Evolutionary conservation across 2,113 vertebrate genomes (phyloP).

Genomic region (Sebastes schlegelii): DNA sequence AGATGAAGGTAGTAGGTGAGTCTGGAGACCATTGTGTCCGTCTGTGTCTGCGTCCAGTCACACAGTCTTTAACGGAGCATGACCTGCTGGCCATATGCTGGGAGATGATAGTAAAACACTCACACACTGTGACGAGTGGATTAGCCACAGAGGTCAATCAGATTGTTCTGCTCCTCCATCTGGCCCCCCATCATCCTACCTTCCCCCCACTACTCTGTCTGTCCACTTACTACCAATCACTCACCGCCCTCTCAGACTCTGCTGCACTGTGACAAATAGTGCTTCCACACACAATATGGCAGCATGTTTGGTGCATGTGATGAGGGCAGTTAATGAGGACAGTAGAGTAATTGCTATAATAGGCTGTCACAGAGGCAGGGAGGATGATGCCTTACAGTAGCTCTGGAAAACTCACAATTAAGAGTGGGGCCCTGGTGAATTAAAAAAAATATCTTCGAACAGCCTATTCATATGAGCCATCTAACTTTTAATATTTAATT

Average conservation of each 20-base stretch:
- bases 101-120: constrained; percentile 27
- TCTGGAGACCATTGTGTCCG: constrained; percentile 59
- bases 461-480: neutral
- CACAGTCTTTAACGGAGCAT: neutral
- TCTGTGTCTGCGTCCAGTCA: constrained; percentile 3
- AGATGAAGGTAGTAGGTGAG: constrained; percentile 57
- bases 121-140: constrained; percentile 51
- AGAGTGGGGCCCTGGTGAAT: neutral
- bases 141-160: constrained; percentile 70
- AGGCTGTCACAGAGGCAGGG: neutral
- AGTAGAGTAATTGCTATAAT: neutral
- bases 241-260: neutral
- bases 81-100: constrained; percentile 44
- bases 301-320: too few relatives aligned
- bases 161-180: constrained; percentile 57
- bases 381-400: neutral
- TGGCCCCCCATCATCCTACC: constrained; percentile 13
- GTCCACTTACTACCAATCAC: neutral
- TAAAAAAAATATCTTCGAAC: neutral
- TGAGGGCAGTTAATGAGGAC: neutral
- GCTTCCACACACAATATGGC: neutral
- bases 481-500: neutral
- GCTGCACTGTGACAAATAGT: neutral
- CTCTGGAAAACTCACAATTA: neutral
- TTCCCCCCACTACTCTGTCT: neutral